Conservation (phyloP, 2,113 vertebrate genomes). For the Chaetops frenatus region DNA sequence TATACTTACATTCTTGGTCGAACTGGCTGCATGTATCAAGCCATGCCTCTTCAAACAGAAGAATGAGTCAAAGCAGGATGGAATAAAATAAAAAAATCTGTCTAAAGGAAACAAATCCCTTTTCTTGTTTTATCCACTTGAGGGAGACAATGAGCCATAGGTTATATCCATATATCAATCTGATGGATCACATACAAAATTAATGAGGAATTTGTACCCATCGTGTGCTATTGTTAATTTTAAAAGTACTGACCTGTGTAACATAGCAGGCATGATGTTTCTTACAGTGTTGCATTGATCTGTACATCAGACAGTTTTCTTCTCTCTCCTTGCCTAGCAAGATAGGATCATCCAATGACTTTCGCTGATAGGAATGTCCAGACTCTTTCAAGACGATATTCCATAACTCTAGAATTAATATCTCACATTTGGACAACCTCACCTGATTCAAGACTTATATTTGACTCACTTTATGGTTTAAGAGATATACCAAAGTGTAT, state of each 20-base stretch:
- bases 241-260: not conserved
- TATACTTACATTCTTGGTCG: not conserved
- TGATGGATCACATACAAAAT: not conserved
- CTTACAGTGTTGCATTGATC: fast-evolving
- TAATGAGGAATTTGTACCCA: not conserved
- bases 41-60: not conserved
- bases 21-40: not conserved
- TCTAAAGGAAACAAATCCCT: not conserved
- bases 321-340: not conserved
- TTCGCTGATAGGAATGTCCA: not conserved
- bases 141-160: constrained; percentile 37
- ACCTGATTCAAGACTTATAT: not conserved
- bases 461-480: not conserved
- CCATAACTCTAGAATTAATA: not conserved
- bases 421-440: not conserved
- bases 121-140: constrained; percentile 16
- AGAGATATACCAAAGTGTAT: not conserved
- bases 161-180: not conserved
- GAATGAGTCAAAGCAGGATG: not conserved
- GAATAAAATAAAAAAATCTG: not conserved
- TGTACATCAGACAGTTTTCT: not conserved
- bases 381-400: not conserved
- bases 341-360: not conserved
- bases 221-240: not conserved
- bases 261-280: not conserved